Evolutionary conservation across 2,888 invertebrate genomes (phyloP).

Genomic region (Hipparchia sbordonii): DNA sequence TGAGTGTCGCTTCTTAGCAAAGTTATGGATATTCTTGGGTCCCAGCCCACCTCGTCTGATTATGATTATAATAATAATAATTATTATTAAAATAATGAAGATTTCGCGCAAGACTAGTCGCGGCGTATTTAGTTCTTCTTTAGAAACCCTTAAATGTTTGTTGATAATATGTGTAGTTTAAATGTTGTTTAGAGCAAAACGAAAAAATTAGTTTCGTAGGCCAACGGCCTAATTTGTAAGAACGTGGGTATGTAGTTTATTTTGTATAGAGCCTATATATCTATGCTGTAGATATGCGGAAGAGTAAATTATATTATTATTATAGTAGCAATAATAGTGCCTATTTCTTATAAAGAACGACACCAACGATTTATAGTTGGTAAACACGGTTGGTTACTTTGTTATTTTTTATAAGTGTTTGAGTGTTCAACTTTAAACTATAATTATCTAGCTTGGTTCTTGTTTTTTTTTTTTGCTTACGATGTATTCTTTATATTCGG

Average conservation of each 20-base stretch:
- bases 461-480: slow-evolving; percentile 42
- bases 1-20: no score
- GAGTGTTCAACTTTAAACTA: slow-evolving; percentile 60
- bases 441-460: slow-evolving; percentile 37
- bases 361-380: slow-evolving; percentile 53
- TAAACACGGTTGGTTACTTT: slow-evolving; percentile 65
- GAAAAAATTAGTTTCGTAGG: slow-evolving; percentile 67
- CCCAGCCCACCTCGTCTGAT: no score
- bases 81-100: no score
- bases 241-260: slow-evolving; percentile 71
- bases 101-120: no score
- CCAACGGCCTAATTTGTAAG: slow-evolving; percentile 73
- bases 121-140: no score
- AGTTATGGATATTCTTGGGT: no score
- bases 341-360: slow-evolving; percentile 78
- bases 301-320: slow-evolving; percentile 69
- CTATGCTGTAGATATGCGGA: slow-evolving; percentile 77
- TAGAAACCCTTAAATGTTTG: slow-evolving; percentile 44
- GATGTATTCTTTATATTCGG: slow-evolving; percentile 20
- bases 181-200: slow-evolving; percentile 68
- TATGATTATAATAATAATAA: no score
- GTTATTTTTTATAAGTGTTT: slow-evolving; percentile 74
- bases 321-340: slow-evolving; percentile 82
- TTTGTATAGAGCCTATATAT: slow-evolving; percentile 72
- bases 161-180: slow-evolving; percentile 69